phyloP scores from a whole-genome alignment of 2,113 vertebrate species.

The Athene noctua region DNA sequence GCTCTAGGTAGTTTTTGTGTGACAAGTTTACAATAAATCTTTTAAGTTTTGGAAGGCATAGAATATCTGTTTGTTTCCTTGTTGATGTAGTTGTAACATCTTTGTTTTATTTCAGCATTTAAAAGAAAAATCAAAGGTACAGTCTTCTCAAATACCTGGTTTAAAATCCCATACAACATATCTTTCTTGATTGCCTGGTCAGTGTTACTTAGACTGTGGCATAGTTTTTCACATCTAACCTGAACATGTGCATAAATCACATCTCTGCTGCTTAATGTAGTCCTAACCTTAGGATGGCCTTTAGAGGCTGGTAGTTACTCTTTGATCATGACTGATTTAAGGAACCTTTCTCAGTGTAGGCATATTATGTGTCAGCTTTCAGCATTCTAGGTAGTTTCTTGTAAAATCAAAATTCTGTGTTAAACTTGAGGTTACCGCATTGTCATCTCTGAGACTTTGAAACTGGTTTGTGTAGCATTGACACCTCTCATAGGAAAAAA shows the following conservation, averaged over 20 bases:
- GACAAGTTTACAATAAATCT: not conserved
- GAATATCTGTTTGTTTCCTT: not conserved
- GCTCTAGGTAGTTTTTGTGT: not conserved
- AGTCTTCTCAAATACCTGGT: not conserved
- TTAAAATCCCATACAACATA: not conserved
- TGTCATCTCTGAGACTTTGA: not conserved
- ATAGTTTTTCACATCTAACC: not conserved
- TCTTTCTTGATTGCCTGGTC: not conserved
- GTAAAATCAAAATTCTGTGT: not conserved
- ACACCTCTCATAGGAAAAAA: not conserved
- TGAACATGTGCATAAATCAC: not conserved
- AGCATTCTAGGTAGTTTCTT: not conserved
- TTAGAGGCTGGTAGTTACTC: not conserved
- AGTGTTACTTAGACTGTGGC: not conserved
- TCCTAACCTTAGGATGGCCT: not conserved
- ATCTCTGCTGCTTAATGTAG: not conserved
- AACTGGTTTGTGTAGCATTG: not conserved
- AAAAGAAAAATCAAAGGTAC: not conserved
- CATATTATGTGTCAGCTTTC: fast-evolving
- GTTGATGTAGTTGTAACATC: not conserved
- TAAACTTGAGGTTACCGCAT: not conserved
- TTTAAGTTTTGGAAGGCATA: not conserved
- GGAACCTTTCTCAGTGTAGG: not conserved
- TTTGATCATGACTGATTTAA: not conserved
- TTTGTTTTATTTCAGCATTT: not conserved